These are phyloP conservation scores for Poicephalus gulielmi DNA, from an alignment of 2,113 vertebrate species.

Conservation along the genomic window DNA sequence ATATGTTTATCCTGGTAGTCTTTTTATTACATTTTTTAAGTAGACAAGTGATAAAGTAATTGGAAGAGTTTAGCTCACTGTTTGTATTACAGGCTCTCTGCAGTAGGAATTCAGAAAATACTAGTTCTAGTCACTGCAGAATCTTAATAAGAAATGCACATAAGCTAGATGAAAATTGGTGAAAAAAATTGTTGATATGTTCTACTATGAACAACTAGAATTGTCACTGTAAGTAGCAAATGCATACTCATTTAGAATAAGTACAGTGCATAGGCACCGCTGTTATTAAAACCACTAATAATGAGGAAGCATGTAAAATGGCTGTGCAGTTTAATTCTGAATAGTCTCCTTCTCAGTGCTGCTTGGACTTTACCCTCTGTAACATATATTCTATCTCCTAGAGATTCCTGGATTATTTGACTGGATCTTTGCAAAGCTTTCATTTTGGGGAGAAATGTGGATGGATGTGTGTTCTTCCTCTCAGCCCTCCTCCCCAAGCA, in stretches of 20 bases:
- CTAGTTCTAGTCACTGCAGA: not conserved
- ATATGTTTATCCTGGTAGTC: not conserved
- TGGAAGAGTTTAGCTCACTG: not conserved
- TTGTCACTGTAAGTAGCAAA: not conserved
- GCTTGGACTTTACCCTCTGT: not conserved
- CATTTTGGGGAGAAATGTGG: not conserved
- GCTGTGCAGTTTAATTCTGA: not conserved
- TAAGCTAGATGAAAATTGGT: not conserved
- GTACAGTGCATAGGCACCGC: not conserved
- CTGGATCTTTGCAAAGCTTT: not conserved
- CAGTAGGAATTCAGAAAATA: not conserved
- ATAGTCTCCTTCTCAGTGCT: not conserved
- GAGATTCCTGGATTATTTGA: not conserved
- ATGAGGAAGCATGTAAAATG: not conserved
- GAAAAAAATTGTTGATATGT: not conserved
- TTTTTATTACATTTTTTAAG: not conserved
- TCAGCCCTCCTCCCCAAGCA: not conserved
- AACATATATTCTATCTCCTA: not conserved
- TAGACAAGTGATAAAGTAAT: not conserved
- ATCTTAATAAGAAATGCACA: not conserved
- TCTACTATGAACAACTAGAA: not conserved
- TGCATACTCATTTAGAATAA: not conserved
- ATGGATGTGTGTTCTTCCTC: not conserved
- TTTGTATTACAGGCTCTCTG: not conserved
- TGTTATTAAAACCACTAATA: conserved; percentile 9